phyloP scores from a whole-genome alignment of 92 coral and sea anemone genomes.

The Palythoa grandis region DNA sequence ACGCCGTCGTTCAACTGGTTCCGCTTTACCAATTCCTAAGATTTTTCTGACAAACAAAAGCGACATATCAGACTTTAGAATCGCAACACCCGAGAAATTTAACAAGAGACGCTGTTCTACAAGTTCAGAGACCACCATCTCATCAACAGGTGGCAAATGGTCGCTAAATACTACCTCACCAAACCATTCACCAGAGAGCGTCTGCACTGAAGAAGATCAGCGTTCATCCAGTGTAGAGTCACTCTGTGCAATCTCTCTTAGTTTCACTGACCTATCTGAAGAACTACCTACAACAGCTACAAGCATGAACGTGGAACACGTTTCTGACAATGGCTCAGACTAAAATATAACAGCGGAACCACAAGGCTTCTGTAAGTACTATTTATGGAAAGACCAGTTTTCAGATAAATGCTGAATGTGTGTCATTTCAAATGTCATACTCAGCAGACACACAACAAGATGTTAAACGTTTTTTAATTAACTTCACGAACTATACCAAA shows the following conservation, averaged over 20 bases:
- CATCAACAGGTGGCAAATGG: not conserved
- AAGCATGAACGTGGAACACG: too few relatives aligned
- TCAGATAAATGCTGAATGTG: too few relatives aligned
- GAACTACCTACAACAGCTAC: not conserved
- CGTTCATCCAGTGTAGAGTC: too few relatives aligned
- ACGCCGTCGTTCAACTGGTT: not conserved
- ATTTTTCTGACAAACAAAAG: not conserved
- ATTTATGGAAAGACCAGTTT: too few relatives aligned
- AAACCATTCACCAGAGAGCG: not conserved
- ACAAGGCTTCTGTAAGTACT: not conserved
- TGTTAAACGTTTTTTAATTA: too few relatives aligned
- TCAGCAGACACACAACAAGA: too few relatives aligned
- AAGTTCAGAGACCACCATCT: not conserved
- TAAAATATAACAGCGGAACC: too few relatives aligned
- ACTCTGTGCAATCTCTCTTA: too few relatives aligned
- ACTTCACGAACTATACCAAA: too few relatives aligned
- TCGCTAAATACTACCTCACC: not conserved
- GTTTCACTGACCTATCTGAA: not conserved
- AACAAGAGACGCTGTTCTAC: not conserved
- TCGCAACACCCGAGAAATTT: not conserved
- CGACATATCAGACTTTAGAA: not conserved
- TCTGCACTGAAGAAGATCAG: not conserved
- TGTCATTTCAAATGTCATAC: too few relatives aligned
- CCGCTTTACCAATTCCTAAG: not conserved
- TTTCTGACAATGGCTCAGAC: not conserved